These are phyloP conservation scores for Rhodeus uyekii DNA, from an alignment of 2,797 vertebrate genomes.

Conservation along the genomic window DNA sequence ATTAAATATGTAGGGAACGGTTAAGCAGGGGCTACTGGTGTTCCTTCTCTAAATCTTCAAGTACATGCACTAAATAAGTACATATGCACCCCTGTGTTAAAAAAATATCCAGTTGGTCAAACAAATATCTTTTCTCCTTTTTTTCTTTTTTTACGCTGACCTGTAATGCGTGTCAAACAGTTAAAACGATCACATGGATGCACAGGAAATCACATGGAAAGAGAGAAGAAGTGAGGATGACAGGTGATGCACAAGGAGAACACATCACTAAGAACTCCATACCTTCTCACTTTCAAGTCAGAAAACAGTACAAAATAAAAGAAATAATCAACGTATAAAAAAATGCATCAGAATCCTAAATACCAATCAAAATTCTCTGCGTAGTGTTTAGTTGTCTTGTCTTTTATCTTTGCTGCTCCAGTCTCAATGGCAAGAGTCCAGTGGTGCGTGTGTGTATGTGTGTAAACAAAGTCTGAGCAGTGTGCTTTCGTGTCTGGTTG, in stretches of 20 bases:
- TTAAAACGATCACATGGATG: conserved; percentile 50
- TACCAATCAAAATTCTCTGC: conserved; percentile 57
- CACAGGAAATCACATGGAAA: conserved; percentile 45
- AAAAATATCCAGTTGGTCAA: conserved; percentile 1
- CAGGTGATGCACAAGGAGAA: conserved; percentile 40
- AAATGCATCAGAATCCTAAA: conserved; percentile 67
- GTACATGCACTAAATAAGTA: conserved; percentile 35
- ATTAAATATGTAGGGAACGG: conserved; percentile 34
- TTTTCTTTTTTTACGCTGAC: conserved; percentile 46
- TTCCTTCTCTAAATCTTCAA: conserved; percentile 36
- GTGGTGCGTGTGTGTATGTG: conserved; percentile 59
- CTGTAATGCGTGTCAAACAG: conserved; percentile 26
- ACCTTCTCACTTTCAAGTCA: conserved; percentile 63
- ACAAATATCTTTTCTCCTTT: conserved; percentile 58
- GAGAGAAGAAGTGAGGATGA: conserved; percentile 38
- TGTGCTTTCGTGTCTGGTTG: conserved; percentile 68
- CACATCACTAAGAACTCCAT: conserved; percentile 45
- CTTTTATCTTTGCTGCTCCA: conserved; percentile 69
- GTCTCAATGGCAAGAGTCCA: conserved; percentile 66
- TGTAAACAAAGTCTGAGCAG: conserved; percentile 71
- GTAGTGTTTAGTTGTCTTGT: conserved; percentile 62
- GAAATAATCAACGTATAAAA: conserved; percentile 69
- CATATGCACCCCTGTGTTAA: conserved; percentile 14
- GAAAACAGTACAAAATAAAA: conserved; percentile 60
- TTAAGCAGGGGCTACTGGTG: conserved; percentile 37